phyloP scores from a whole-genome alignment of 2,888 invertebrate genomes.

The Agrotis ipsilon region DNA sequence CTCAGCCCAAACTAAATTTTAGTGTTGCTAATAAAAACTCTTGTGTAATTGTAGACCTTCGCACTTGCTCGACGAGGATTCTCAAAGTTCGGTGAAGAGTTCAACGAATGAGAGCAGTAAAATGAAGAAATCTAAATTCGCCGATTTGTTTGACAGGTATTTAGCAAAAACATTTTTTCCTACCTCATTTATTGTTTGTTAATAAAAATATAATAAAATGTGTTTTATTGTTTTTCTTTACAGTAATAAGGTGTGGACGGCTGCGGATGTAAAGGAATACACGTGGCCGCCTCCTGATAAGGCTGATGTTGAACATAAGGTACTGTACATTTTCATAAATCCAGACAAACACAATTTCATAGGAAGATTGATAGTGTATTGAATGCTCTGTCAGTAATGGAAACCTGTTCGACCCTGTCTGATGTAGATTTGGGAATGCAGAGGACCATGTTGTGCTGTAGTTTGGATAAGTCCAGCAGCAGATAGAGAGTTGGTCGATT shows the following conservation, averaged over 20 bases:
- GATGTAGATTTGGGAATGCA: not conserved
- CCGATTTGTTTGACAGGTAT: conserved; percentile 88
- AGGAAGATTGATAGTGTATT: not conserved
- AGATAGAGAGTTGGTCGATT: too few species aligned
- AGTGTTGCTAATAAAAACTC: too few species aligned
- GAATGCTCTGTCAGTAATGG: too few species aligned
- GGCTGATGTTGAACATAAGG: conserved; percentile 80
- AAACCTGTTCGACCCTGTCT: not conserved
- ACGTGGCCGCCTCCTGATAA: conserved; percentile 95
- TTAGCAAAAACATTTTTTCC: not conserved
- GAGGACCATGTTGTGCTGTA: not conserved
- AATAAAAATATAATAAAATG: conserved; percentile 8
- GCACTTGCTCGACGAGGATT: conserved; percentile 93
- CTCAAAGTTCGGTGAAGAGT: conserved; percentile 96
- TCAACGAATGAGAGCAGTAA: conserved; percentile 93
- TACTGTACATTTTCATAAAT: conserved; percentile 53
- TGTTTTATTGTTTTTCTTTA: conserved; percentile 61
- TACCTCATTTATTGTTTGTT: not conserved
- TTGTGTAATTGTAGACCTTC: conserved; percentile 80
- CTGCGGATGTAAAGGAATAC: conserved; percentile 98
- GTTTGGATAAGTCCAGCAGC: too few species aligned
- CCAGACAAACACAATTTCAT: not conserved
- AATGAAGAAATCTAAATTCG: conserved; percentile 87
- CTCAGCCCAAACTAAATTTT: too few species aligned
- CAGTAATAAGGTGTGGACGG: conserved; percentile 93